Evolutionary conservation across 2,888 invertebrate species (phyloP).

Genomic region (Acronicta psi): DNA sequence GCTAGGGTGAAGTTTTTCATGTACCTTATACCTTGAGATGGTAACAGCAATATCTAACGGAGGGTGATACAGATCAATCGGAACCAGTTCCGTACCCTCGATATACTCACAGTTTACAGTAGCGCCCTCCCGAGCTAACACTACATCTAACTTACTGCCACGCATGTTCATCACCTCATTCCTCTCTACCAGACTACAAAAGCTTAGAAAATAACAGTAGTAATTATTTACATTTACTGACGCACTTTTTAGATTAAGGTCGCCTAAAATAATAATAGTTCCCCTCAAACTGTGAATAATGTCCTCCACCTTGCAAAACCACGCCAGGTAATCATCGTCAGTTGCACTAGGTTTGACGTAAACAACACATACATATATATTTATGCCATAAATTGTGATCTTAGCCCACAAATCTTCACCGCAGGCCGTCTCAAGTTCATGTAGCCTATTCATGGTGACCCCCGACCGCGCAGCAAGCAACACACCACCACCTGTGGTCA

Average conservation of each 20-base stretch:
- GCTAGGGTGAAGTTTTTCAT: background rate
- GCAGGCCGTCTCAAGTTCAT: background rate
- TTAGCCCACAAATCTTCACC: constrained; percentile 11
- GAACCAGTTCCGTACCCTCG: background rate
- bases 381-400: background rate
- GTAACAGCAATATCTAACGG: background rate
- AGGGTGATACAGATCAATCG: no score
- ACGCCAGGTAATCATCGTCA: background rate
- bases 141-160: constrained; percentile 1
- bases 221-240: background rate
- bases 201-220: background rate
- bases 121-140: background rate
- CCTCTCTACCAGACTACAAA: background rate
- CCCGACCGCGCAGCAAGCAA: background rate
- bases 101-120: background rate
- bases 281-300: background rate
- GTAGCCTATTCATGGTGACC: background rate
- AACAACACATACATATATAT: background rate
- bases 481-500: background rate
- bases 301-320: background rate
- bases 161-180: constrained; percentile 1
- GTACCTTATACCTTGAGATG: background rate
- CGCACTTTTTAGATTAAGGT: no score
- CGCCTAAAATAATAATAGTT: background rate
- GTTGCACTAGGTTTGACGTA: background rate